Base-by-base conservation (phyloP, 2,888 invertebrate species). In the Trissolcus japonicus region DNA sequence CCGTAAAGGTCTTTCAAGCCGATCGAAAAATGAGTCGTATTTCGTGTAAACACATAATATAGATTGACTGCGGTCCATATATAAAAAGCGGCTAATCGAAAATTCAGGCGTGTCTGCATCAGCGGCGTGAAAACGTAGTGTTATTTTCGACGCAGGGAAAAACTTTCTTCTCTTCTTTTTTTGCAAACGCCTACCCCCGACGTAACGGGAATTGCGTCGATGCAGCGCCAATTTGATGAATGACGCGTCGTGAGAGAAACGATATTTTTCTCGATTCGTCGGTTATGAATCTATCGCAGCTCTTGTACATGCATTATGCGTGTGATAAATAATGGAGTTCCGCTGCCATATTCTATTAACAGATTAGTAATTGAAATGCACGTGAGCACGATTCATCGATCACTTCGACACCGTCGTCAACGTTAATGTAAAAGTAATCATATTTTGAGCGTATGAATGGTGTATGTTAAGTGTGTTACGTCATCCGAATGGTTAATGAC, bases 281-380 rank as follows among this genome's bases (percentile, higher is more conserved):
- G 19, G 61, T 74, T 55, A 66, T 66, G 73, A 73, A 73, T 73
- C 66, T 61, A 56, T 66, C 61, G 43, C 21, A 51, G 55, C 19
- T 60, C 61, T 17, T 68, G 67, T 62, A 14, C 53, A 29, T 62
- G 60, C 41, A 68, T 68, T 51, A 55, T 55, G 61, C 51, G 71
- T 48, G 40, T 73, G 55, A 66, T 66, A 60, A 60, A 71, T 71
- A 71, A 71, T 63, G 41, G 14, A 57, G 60, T 54, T 11, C 25
- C 68, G 54, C 53, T 68, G 67, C 29, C 56, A 59, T 19, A 54
- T 63, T 56, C 65, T 65, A 72, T 72, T 72, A 72, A 72, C 59
- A 59, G 59, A 72, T 72, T 72, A 65, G 59, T 72, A 72, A 72
- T 72, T 72, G 63, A 72, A 72, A 63, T 53, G 59, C 46, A 60